Conservation (phyloP, 2,113 vertebrate species). For the Nicator chloris region DNA sequence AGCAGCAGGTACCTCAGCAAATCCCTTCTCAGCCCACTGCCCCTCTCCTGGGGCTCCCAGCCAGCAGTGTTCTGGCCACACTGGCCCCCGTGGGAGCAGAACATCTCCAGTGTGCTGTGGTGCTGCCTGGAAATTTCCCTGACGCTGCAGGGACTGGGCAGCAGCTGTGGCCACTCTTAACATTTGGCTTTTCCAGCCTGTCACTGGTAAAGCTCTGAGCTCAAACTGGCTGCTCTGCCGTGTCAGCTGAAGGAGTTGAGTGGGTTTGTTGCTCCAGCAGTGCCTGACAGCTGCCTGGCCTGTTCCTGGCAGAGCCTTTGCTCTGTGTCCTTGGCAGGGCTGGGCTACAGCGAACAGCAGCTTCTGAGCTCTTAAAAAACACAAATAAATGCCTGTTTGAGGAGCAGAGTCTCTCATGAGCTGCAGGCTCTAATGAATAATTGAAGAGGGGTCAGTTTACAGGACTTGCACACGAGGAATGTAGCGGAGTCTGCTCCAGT, state of each 20-base stretch:
- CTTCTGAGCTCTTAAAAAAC: not conserved
- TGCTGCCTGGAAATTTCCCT: not conserved
- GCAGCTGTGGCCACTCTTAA: not conserved
- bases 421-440: slow-evolving; percentile 49
- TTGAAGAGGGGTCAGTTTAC: slow-evolving; percentile 62
- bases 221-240: not conserved
- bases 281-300: not conserved
- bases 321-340: not conserved
- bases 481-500: not conserved
- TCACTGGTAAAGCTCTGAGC: not conserved
- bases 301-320: not conserved
- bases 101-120: rapidly evolving
- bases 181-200: not conserved
- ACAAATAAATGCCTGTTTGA: not conserved
- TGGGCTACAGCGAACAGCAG: not conserved
- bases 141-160: not conserved
- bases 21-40: not conserved
- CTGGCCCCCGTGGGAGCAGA: not conserved
- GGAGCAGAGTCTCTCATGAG: slow-evolving; percentile 28
- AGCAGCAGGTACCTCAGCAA: not conserved
- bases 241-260: not conserved
- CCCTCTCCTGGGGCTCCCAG: not conserved
- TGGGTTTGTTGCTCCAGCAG: not conserved
- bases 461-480: slow-evolving; percentile 24
- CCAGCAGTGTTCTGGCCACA: rapidly evolving